phyloP scores from a whole-genome alignment of 37 sponge, comb jelly and placozoan species.

The Ianthella basta region DNA sequence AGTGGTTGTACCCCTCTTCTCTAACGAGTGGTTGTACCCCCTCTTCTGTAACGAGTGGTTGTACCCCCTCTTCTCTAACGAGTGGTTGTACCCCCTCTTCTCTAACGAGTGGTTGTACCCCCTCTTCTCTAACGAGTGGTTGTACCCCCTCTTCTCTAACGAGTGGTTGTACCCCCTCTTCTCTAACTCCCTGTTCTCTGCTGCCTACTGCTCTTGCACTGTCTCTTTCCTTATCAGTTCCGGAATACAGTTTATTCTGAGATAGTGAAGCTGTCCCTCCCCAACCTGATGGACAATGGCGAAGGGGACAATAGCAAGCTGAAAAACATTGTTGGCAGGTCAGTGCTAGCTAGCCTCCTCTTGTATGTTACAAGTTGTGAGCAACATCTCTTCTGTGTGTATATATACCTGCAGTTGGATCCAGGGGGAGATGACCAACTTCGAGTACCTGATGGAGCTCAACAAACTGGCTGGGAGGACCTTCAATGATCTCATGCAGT shows the following conservation, averaged over 20 bases:
- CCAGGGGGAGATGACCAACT: constrained; percentile 94
- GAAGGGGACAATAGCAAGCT: constrained; percentile 57
- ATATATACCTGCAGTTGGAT: constrained; percentile 61
- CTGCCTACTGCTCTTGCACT: too few species aligned
- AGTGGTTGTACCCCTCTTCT: too few species aligned
- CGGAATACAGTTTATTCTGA: constrained; percentile 53
- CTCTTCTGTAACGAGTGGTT: too few species aligned
- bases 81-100: too few species aligned
- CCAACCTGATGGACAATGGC: constrained; percentile 83
- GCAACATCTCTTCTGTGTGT: background rate
- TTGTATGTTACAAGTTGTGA: background rate
- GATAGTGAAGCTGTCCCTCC: constrained; percentile 75
- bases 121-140: too few species aligned
- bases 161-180: too few species aligned
- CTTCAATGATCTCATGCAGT: constrained; percentile 99
- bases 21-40: too few species aligned
- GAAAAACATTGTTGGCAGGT: constrained; percentile 56
- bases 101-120: too few species aligned
- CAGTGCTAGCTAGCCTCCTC: background rate
- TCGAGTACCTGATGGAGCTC: constrained; percentile 97
- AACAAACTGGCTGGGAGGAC: constrained; percentile 98
- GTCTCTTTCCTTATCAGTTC: constrained; percentile 14
- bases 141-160: too few species aligned
- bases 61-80: too few species aligned
- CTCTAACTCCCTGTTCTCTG: background rate